Percentiles rank a stretch among this genome's conserved stretches.
Evolutionary conservation across 2,113 vertebrate species (phyloP).

Genomic region (Triplophysa rosa): DNA sequence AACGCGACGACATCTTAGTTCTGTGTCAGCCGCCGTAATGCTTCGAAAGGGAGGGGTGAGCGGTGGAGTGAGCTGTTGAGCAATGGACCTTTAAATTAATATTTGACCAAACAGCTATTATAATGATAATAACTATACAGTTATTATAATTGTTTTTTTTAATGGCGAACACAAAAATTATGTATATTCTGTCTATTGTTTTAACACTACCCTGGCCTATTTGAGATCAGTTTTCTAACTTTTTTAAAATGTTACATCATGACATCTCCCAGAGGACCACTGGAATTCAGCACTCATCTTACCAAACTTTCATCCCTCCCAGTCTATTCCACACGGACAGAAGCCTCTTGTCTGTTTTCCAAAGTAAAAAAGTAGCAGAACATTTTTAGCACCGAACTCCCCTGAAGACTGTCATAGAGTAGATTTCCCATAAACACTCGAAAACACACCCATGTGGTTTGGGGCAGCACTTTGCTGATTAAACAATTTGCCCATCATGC

Average conservation of each 20-base stretch:
- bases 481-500: slow-evolving; percentile 4
- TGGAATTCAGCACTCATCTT: not conserved
- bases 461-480: slow-evolving; percentile 20
- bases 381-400: slow-evolving; percentile 22
- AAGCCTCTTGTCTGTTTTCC: slow-evolving; percentile 9
- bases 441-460: slow-evolving; percentile 17
- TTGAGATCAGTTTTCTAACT: not conserved
- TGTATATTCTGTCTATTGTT: not conserved
- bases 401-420: slow-evolving; percentile 3
- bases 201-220: not conserved
- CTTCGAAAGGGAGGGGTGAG: too few relatives aligned
- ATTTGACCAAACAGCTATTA: too few relatives aligned
- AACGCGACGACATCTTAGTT: too few relatives aligned
- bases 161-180: too few relatives aligned
- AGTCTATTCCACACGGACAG: not conserved
- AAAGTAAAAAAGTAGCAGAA: slow-evolving; percentile 7
- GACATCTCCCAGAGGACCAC: not conserved
- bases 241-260: slow-evolving; percentile 7
- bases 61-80: too few relatives aligned
- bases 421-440: slow-evolving; percentile 22
- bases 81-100: too few relatives aligned
- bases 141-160: too few relatives aligned
- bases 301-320: slow-evolving; percentile 12
- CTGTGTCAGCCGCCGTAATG: too few relatives aligned
- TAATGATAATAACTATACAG: too few relatives aligned